These are phyloP conservation scores for Ormyrus labotus DNA, from an alignment of 2,888 invertebrate species.

Conservation along the genomic window DNA sequence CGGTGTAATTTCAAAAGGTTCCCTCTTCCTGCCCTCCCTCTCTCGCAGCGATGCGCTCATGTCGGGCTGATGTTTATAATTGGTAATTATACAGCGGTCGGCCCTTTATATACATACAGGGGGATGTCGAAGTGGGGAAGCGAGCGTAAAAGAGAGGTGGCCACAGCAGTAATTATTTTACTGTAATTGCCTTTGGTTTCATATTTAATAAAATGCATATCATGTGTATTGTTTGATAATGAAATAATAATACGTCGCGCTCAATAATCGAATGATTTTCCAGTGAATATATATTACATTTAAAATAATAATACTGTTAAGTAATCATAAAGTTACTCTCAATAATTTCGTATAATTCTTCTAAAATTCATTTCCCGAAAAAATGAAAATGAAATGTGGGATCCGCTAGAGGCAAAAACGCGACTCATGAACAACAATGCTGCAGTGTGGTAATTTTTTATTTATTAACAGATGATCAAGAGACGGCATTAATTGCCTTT, in stretches of 20 bases:
- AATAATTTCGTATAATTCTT: neutral
- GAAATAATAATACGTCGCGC: neutral
- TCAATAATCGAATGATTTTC: constrained; percentile 14
- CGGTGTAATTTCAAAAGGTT: constrained; percentile 37
- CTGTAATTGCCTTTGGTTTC: constrained; percentile 46
- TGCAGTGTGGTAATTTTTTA: constrained; percentile 22
- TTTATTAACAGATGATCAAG: constrained; percentile 45
- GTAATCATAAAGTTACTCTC: constrained; percentile 2
- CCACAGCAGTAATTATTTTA: constrained; percentile 38
- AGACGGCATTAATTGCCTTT: neutral
- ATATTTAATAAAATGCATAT: constrained; percentile 42
- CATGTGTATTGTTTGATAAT: constrained; percentile 26
- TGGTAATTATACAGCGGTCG: constrained; percentile 34
- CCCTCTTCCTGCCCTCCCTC: neutral
- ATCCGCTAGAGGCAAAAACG: neutral
- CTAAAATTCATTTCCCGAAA: neutral
- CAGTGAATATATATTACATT: constrained; percentile 18
- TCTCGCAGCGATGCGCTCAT: neutral
- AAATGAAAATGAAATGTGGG: neutral
- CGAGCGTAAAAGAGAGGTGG: neutral
- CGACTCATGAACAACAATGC: neutral
- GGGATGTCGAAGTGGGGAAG: neutral
- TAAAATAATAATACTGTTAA: constrained; percentile 4
- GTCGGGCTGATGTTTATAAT: constrained; percentile 23
- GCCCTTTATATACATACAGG: neutral